Evolutionary conservation across 2,888 invertebrate genomes (phyloP).

Genomic region (Nomada fucata): DNA sequence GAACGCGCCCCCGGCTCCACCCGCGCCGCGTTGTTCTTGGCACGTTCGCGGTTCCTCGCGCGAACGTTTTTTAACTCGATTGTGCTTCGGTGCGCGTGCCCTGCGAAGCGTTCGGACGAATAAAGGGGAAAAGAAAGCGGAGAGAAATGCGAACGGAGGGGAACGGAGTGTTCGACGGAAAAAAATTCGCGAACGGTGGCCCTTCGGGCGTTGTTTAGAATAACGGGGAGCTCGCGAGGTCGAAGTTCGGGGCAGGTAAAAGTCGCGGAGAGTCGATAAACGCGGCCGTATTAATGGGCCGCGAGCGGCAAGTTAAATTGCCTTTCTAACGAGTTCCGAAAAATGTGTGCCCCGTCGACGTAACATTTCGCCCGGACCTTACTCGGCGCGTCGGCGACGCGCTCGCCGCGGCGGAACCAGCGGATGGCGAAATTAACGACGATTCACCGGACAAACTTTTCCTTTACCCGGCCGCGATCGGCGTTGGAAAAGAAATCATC

Average conservation of each 20-base stretch:
- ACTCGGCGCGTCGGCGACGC: background rate
- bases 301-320: slow-evolving; percentile 65
- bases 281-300: slow-evolving; percentile 60
- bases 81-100: background rate
- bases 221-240: slow-evolving; percentile 7
- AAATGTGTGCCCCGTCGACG: slow-evolving; percentile 52
- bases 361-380: slow-evolving; percentile 36
- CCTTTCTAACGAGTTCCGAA: slow-evolving; percentile 67
- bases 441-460: slow-evolving; percentile 21
- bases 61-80: background rate
- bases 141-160: background rate
- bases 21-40: background rate
- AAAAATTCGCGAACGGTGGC: slow-evolving; percentile 25
- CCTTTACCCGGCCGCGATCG: background rate
- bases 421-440: slow-evolving; percentile 21
- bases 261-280: slow-evolving; percentile 58
- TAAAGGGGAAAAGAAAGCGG: background rate
- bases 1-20: too few relatives aligned
- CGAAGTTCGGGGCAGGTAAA: slow-evolving; percentile 22
- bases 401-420: background rate
- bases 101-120: background rate
- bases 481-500: background rate
- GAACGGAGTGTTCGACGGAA: background rate
- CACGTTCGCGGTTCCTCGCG: slow-evolving; percentile 1
- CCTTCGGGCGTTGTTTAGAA: slow-evolving; percentile 21